Evolutionary conservation across 2,888 invertebrate species (phyloP).

Genomic region (Aplocera efformata): DNA sequence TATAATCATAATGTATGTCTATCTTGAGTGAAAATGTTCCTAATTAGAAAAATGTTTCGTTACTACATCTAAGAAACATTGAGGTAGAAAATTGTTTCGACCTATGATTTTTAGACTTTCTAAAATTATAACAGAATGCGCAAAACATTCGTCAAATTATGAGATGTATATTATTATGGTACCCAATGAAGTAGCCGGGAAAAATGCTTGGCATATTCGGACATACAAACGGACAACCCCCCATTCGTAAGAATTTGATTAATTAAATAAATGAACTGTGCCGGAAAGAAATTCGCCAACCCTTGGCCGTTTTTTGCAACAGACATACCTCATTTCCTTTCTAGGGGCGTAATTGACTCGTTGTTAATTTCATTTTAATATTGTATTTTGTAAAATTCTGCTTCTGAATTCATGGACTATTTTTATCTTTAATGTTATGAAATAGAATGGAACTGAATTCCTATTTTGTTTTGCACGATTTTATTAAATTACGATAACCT

Average conservation of each 20-base stretch:
- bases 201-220: slow-evolving; percentile 60
- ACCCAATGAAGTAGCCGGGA: neutral
- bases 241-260: slow-evolving; percentile 76
- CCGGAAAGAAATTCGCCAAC: slow-evolving; percentile 71
- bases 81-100: no score
- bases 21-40: no score
- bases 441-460: no score
- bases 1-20: no score
- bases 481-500: no score
- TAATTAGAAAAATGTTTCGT: no score
- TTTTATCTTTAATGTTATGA: neutral
- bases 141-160: no score
- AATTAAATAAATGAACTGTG: slow-evolving; percentile 76
- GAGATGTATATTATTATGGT: neutral
- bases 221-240: slow-evolving; percentile 60
- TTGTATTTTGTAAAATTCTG: slow-evolving; percentile 38
- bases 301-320: slow-evolving; percentile 70
- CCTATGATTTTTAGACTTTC: no score
- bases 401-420: slow-evolving; percentile 19
- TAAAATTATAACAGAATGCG: no score
- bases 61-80: no score
- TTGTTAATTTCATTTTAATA: slow-evolving; percentile 66
- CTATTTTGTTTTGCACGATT: no score
- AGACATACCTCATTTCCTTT: slow-evolving; percentile 65
- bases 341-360: slow-evolving; percentile 67